Conservation (phyloP, 2,113 vertebrate genomes). For the Sarotherodon lohbergeri region DNA sequence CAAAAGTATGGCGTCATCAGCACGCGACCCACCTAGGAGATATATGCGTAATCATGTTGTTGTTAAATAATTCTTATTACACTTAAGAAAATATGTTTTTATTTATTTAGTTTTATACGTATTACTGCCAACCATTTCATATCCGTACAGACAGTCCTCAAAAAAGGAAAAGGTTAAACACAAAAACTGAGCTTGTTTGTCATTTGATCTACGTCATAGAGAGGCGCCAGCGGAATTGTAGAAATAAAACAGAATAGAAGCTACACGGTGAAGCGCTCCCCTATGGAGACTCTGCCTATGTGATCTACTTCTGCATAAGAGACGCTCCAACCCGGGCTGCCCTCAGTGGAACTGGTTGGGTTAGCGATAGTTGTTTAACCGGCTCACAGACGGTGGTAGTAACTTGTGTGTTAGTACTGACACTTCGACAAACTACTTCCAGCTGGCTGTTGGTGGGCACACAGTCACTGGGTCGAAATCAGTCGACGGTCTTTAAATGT, state of each 20-base stretch:
- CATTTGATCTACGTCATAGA: background rate
- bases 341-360: conserved; percentile 28
- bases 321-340: background rate
- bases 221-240: background rate
- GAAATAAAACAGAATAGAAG: background rate
- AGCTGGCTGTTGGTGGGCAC: background rate
- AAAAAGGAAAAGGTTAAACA: background rate
- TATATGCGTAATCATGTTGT: background rate
- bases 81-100: rapidly evolving
- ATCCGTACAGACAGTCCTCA: background rate
- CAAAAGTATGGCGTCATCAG: conserved; percentile 32
- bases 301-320: background rate
- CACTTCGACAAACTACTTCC: background rate
- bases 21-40: conserved; percentile 5
- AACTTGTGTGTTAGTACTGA: background rate
- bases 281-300: background rate
- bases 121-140: background rate
- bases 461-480: background rate
- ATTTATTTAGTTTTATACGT: background rate
- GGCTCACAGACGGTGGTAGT: conserved; percentile 11
- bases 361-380: conserved; percentile 26
- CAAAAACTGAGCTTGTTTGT: background rate
- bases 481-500: background rate
- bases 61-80: background rate
- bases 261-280: background rate